A percentile compares a stretch with the other conserved stretches of the same genome.
These are phyloP conservation scores for Hiodon tergisus DNA, from an alignment of 2,113 vertebrate genomes.

Conservation along the genomic window DNA sequence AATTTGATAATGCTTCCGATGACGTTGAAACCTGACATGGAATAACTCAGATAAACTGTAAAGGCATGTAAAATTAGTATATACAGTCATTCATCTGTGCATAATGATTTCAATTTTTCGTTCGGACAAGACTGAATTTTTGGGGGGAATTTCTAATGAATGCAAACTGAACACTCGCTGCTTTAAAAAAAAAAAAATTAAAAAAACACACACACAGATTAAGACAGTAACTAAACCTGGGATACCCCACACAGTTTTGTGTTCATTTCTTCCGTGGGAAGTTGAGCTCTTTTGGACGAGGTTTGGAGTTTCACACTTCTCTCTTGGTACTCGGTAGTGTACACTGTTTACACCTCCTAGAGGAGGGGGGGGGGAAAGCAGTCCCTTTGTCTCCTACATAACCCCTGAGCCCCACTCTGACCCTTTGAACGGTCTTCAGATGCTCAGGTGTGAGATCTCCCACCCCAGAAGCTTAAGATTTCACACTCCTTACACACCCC, in stretches of 20 bases:
- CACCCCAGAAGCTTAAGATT: neutral
- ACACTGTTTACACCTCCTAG: neutral
- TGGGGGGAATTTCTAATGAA: too few species aligned
- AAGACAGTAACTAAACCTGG: neutral
- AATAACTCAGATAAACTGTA: too few species aligned
- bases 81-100: too few species aligned
- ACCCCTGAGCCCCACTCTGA: slow-evolving; percentile 2
- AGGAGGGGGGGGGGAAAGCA: neutral
- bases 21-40: too few species aligned
- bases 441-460: slow-evolving; percentile 25
- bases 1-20: too few species aligned
- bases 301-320: neutral
- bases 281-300: too few species aligned
- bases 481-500: slow-evolving; percentile 15
- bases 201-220: neutral
- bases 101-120: too few species aligned
- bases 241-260: too few species aligned
- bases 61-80: too few species aligned
- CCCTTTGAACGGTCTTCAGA: neutral
- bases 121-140: too few species aligned
- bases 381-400: neutral
- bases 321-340: neutral
- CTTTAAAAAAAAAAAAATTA: neutral
- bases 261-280: too few species aligned
- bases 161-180: too few species aligned